These are phyloP conservation scores for Tautogolabrus adspersus DNA, from an alignment of 2,113 vertebrate species.

Conservation along the genomic window DNA sequence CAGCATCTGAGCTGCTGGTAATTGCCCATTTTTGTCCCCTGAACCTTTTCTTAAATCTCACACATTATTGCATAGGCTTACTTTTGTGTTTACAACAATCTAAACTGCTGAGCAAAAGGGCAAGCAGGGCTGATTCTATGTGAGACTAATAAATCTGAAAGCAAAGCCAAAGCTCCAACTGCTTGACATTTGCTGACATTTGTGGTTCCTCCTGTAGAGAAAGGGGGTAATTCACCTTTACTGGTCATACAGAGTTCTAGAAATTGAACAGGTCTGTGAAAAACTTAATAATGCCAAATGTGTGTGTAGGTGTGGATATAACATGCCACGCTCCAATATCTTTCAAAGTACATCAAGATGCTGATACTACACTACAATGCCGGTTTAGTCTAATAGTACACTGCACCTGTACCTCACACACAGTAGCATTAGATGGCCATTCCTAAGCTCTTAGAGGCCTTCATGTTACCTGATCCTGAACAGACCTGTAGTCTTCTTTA, in stretches of 20 bases:
- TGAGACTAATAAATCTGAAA: slow-evolving; percentile 68
- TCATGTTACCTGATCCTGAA: slow-evolving; percentile 36
- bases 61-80: slow-evolving; percentile 35
- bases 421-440: background rate
- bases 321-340: slow-evolving; percentile 1
- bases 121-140: slow-evolving; percentile 46
- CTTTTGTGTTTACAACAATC: slow-evolving; percentile 37
- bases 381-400: background rate
- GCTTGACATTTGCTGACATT: slow-evolving; percentile 82
- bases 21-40: slow-evolving; percentile 18
- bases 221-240: slow-evolving; percentile 67
- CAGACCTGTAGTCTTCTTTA: slow-evolving; percentile 29
- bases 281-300: slow-evolving; percentile 74
- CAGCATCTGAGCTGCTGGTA: slow-evolving; percentile 49
- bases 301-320: slow-evolving; percentile 2
- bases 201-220: slow-evolving; percentile 71
- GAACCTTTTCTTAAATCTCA: slow-evolving; percentile 35
- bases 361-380: background rate
- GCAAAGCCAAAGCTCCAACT: slow-evolving; percentile 65
- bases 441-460: slow-evolving; percentile 6
- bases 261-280: slow-evolving; percentile 53
- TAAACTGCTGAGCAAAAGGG: slow-evolving; percentile 65
- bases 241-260: slow-evolving; percentile 59
- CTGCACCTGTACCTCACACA: slow-evolving; percentile 25
- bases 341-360: slow-evolving; percentile 10